Base-by-base conservation (phyloP, 2,888 invertebrate genomes). In the Byasa hedistus region DNA sequence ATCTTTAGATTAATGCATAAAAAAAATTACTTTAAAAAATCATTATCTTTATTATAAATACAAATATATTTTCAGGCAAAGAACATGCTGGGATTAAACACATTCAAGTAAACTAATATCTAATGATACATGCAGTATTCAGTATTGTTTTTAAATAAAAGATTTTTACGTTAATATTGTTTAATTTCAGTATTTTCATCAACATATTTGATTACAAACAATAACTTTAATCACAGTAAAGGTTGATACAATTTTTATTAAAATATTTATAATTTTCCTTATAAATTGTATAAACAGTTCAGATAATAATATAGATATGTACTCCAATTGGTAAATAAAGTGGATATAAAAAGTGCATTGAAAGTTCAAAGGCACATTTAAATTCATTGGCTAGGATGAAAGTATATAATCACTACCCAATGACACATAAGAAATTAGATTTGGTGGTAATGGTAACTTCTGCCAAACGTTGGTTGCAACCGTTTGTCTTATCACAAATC, bases 401-500 rank as follows among this genome's bases (percentile, higher is more conserved):
- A 88, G 83, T 75, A 93, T 92, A 69, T 93, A 93, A 76, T 92
- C 92, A 83, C 89, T 92, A 71, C 91, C 91, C 69, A 76, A 77
- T 68, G 88, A 84, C 62, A 91, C 82, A 80, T 89, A 91, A 66
- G 77, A 77, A 77, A 90, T 87, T 72, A 93, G 82, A 73, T 91
- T 91, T 76, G 88, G 86, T 65, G 93, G 93, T 74, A 96, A 86
- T 70, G 95, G 95, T 77, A 96, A 90, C 77, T 93, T 93, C 74
- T 93, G 93, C 85, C 95, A 94, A 77, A 94, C 93, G 82, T 94
- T 94, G 71, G 94, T 89, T 72, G 94, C 87, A 59, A 94, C 95
- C 73, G 94, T 93, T 83, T 95, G 94, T 72, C 95, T 91, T 74
- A 96, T 95, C 36, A 95, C 94, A 91, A 95, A 95, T 75, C 95